Evolutionary conservation across 2,113 vertebrate genomes (phyloP), one percentile per base, ranked within the genome.

Genomic region (Isichthys henryi): DNA sequence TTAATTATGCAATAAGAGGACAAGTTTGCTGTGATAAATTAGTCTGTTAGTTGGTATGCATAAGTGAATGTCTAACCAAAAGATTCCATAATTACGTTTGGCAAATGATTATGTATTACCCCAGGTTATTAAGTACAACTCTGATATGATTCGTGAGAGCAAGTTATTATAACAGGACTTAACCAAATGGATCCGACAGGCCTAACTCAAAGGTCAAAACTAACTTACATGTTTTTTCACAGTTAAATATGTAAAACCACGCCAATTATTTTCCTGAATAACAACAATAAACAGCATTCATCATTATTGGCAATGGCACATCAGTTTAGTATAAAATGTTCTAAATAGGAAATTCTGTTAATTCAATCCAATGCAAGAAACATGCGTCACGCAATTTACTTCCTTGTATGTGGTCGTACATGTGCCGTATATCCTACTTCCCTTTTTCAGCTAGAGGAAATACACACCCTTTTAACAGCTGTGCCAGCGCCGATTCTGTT

Each of bases 371-470:
- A 10, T 56, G 15, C 52, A 87, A 52, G 88, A 52, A 83, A 50
- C 9, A 77, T 83, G 88, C 74, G 74, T 89, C 74, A 82, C 43
- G 49, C 10, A 21, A 3, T 56, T 53, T 83, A 89, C 77, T 89
- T 89, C 88, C 88, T 89, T 82, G 48, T 80, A 80, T 35, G 74
- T 8, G 35, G 35, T 80, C 3, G 35, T 83, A 35, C 70, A 39
- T 31, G n/a, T 52, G 6, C n/a, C 66, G 56, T 88, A 39, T 21
- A 88, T 82, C 17, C 27, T n/a, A 31, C 49, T 83, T 83, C 88
- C 74, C 27, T 52, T 43, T 89, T 89, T 56, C 52, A 83, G 62
- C 23, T 45, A 52, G 35, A 89, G 31, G 88, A 88, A 48, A 80
- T 27, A 2, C 46, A 45, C 35, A 53, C 50, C 31, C 50, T 43